Base-by-base conservation (phyloP, 2,888 invertebrate species). In the Scrobipalpa costella region DNA sequence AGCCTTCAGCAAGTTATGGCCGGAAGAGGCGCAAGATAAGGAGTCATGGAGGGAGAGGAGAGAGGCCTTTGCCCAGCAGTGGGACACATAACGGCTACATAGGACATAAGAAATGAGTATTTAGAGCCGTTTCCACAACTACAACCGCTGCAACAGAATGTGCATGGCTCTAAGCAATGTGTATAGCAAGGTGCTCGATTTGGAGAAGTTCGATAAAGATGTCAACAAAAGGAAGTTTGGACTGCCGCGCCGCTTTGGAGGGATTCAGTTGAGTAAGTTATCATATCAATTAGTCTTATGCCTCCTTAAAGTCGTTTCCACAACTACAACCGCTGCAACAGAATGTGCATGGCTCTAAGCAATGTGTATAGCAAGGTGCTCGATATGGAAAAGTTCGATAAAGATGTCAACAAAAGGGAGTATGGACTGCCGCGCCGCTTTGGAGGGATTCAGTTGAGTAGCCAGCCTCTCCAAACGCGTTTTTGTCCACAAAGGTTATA, bases 91-190 rank as follows among this genome's bases (percentile, higher is more conserved):
- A n/a, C n/a, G n/a, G n/a, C n/a, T n/a, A n/a, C n/a, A n/a, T n/a
- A n/a, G n/a, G n/a, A n/a, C n/a, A n/a, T n/a, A n/a, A n/a, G n/a
- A n/a, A n/a, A n/a, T n/a, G n/a, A n/a, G n/a, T n/a, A n/a, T n/a
- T 36, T 34, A 34, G 0, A 89, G 89, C 67, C 73, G 90, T 0
- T 90, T 87, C 75, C 36, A 17, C 1, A 73, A 62, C 17, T 81
- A 81, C 73, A 21, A 15, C 0, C n/a, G 57, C 1, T 90, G 89
- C 66, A 76, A 80, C 71, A 19, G n/a, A 49, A 49, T 49, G 33
- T 55, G 55, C 15, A 33, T 8, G 34, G 13, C 55, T n/a, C 11
- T 38, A 0, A 33, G 52, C n/a, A 33, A n/a, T 11, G 64, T 83
- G 1, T 88, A 88, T 75, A 67, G 78, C 1, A 71, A 78, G 57